Evolutionary conservation across 2,797 vertebrate species (phyloP), one percentile per base, ranked within the genome.

Genomic region (Chanos chanos): DNA sequence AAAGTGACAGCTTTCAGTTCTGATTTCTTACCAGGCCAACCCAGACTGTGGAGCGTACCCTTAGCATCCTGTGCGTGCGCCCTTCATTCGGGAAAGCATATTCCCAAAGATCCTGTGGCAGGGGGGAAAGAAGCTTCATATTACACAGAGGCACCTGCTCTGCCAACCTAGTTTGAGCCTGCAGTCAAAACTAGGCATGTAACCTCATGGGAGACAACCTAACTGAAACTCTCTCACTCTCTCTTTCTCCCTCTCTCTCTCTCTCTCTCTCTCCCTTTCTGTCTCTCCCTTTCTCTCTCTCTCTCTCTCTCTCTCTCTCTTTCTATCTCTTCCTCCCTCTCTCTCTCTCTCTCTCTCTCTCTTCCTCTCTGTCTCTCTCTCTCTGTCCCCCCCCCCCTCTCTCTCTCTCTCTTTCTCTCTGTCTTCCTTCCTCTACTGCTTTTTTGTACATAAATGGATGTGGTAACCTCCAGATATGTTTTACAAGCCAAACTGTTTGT

Each of bases 21-120:
- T 71, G 77, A 58, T 85, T 87, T 85, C 86, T 87, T 87, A 89
- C 84, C 86, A 84, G 87, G 86, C 88, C 87, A 89, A 70, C 78
- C 64, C 72, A 33, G 43, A 72, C 70, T 77, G 83, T 82, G 80
- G 78, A 87, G 83, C 74, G 83, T 80, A 81, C 79, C 76, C 73
- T 72, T 67, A 79, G 81, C 75, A n/a, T n/a, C n/a, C n/a, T 49
- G 71, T 68, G 79, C 77, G 77, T 79, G 71, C 83, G 85, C 78
- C 86, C 78, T 86, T 86, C 86, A 82, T 85, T 86, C 86, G 81
- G 82, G 76, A 85, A 83, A 77, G 79, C 5, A 51, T 65, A 85
- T 80, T 88, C 84, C 85, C 85, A 39, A 43, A 81, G 75, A 83
- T 71, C 69, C 61, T 43, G 77, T 79, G 81, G 82, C 71, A 80